Percentiles rank a stretch among this genome's conserved stretches.
Evolutionary conservation across 2,888 invertebrate genomes (phyloP).

Genomic region (Adelognathus sp.): DNA sequence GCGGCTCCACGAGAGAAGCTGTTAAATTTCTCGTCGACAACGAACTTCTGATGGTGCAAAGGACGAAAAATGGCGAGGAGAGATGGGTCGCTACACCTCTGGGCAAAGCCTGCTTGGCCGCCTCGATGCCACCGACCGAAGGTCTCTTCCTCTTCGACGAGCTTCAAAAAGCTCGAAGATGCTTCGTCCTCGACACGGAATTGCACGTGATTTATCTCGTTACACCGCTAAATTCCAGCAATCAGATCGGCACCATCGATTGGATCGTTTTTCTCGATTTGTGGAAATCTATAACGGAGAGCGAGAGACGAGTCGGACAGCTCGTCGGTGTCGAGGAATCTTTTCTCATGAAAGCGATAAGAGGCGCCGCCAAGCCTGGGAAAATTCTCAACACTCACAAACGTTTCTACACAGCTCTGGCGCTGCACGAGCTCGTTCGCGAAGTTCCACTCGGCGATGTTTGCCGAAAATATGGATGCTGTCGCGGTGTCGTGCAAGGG

Average conservation of each 20-base stretch:
- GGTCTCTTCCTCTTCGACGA: conserved; percentile 94
- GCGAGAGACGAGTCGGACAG: conserved; percentile 93
- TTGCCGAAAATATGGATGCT: conserved; percentile 92
- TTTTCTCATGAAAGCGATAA: conserved; percentile 90
- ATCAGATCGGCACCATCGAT: conserved; percentile 89
- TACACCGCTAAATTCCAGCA: conserved; percentile 94
- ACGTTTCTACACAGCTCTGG: conserved; percentile 94
- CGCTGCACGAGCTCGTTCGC: conserved; percentile 95
- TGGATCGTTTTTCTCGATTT: conserved; percentile 90
- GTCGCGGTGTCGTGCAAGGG: conserved; percentile 95
- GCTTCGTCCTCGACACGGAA: conserved; percentile 96
- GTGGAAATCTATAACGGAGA: conserved; percentile 90
- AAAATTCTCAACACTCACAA: conserved; percentile 77
- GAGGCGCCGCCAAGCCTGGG: conserved; percentile 84
- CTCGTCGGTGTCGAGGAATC: conserved; percentile 94
- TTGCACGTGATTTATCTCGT: conserved; percentile 97
- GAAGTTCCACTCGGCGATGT: conserved; percentile 92
- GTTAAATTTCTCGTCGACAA: conserved; percentile 89
- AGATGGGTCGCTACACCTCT: conserved; percentile 91
- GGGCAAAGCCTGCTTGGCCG: conserved; percentile 95
- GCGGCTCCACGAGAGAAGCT: conserved; percentile 83
- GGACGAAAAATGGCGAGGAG: conserved; percentile 80
- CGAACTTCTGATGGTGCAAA: conserved; percentile 89
- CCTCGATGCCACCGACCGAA: conserved; percentile 97
- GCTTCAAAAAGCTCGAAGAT: conserved; percentile 93